Evolutionary conservation across 1,140 invertebrate species (phyloP).

Genomic region (Drosophila mauritiana): DNA sequence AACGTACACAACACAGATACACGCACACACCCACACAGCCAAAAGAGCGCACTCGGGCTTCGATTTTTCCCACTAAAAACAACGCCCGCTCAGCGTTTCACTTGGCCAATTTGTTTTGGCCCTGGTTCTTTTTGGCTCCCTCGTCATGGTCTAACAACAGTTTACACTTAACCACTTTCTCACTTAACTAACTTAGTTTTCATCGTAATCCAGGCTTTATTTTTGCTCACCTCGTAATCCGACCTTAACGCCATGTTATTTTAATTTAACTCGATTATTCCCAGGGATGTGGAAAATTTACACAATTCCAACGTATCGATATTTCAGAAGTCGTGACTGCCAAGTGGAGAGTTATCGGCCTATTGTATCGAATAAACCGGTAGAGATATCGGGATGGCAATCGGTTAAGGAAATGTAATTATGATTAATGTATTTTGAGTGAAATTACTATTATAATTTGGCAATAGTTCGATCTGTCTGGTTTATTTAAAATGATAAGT

Average conservation of each 20-base stretch:
- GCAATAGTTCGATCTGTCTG: too few species aligned
- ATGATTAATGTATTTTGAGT: too few species aligned
- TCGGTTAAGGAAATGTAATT: too few species aligned
- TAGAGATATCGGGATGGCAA: too few species aligned
- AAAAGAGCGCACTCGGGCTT: conserved; percentile 30
- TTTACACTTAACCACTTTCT: conserved; percentile 53
- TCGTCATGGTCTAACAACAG: conserved; percentile 40
- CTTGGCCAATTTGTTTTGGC: conserved; percentile 24
- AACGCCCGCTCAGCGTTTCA: conserved; percentile 71
- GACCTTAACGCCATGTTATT: conserved; percentile 83
- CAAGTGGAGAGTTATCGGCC: too few species aligned
- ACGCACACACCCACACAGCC: conserved; percentile 25
- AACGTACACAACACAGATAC: conserved; percentile 42
- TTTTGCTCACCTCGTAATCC: conserved; percentile 82
- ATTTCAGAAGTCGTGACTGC: not conserved
- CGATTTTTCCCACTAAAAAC: conserved; percentile 71
- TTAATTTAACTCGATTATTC: conserved; percentile 3
- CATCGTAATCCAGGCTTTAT: conserved; percentile 49
- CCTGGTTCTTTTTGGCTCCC: conserved; percentile 1
- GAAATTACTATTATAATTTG: too few species aligned
- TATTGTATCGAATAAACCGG: too few species aligned
- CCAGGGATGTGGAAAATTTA: not conserved
- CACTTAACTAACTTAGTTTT: conserved; percentile 73
- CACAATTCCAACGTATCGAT: not conserved
- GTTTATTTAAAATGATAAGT: too few species aligned